Conservation (phyloP, 2,888 invertebrate genomes). For the Mellilla xanthometata region DNA sequence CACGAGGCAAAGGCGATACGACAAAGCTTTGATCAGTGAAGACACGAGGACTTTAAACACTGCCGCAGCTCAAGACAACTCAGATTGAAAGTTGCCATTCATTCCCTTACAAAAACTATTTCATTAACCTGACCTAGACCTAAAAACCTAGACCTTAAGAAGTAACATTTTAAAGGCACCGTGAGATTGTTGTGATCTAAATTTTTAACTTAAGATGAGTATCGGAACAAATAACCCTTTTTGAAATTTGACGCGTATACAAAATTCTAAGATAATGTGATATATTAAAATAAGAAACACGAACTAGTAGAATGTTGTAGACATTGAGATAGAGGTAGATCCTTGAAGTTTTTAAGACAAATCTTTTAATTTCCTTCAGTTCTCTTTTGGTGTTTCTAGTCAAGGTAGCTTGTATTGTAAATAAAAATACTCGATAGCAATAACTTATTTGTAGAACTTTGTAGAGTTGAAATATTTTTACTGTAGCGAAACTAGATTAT, state of each 20-base stretch:
- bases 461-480: slow-evolving; percentile 40
- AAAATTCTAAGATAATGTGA: slow-evolving; percentile 79
- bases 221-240: slow-evolving; percentile 15
- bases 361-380: slow-evolving; percentile 49
- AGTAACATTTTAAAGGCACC: background rate
- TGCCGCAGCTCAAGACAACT: slow-evolving; percentile 68
- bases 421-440: slow-evolving; percentile 58
- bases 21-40: slow-evolving; percentile 68
- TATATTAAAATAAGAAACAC: slow-evolving; percentile 62
- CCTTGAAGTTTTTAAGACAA: slow-evolving; percentile 29
- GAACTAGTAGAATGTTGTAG: slow-evolving; percentile 53
- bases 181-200: background rate
- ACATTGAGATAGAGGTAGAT: slow-evolving; percentile 42
- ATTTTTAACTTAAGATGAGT: background rate
- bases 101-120: background rate
- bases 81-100: slow-evolving; percentile 52
- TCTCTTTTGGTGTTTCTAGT: slow-evolving; percentile 63
- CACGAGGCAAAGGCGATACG: slow-evolving; percentile 71
- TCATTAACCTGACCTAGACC: background rate
- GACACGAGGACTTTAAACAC: slow-evolving; percentile 70
- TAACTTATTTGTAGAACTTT: slow-evolving; percentile 61
- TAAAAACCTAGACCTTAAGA: no score
- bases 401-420: slow-evolving; percentile 57
- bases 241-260: slow-evolving; percentile 50
- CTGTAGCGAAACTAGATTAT: slow-evolving; percentile 36